Evolutionary conservation across 2,888 invertebrate genomes (phyloP).

Genomic region (Drosophila flavopinicola): DNA sequence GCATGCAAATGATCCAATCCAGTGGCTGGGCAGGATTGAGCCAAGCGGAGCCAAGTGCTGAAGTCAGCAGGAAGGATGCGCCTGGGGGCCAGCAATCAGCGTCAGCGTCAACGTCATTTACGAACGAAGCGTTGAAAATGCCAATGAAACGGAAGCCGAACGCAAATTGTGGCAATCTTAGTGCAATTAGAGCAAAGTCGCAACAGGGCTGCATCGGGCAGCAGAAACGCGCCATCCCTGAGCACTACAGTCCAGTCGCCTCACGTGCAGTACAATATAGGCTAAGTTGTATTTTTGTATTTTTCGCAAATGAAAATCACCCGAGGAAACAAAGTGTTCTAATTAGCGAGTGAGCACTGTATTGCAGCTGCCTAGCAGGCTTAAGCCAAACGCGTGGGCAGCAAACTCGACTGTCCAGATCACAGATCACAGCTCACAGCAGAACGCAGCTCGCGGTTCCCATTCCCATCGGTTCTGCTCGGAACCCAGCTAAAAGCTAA

Average conservation of each 20-base stretch:
- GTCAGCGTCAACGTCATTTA: conserved; percentile 65
- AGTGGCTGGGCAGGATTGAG: conserved; percentile 8
- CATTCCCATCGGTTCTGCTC: background rate
- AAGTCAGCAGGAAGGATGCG: conserved; percentile 20
- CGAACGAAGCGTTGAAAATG: conserved; percentile 75
- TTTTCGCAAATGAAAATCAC: no score
- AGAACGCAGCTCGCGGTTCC: background rate
- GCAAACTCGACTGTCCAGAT: conserved; percentile 56
- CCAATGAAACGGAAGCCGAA: conserved; percentile 75
- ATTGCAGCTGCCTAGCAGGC: conserved; percentile 2
- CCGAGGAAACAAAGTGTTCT: background rate
- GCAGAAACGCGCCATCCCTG: conserved; percentile 12
- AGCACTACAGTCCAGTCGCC: background rate
- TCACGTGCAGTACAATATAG: no score
- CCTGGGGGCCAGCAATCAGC: conserved; percentile 66
- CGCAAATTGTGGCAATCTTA: conserved; percentile 49
- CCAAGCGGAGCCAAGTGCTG: background rate
- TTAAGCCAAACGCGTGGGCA: conserved; percentile 42
- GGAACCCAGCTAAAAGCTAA: background rate
- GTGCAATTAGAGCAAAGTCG: conserved; percentile 44
- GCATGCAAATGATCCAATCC: conserved; percentile 72
- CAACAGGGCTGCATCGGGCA: conserved; percentile 26
- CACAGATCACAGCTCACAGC: conserved; percentile 2
- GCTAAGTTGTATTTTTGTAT: no score
- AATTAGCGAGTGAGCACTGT: background rate